phyloP scores from a whole-genome alignment of 2,797 vertebrate species.

The Microhierax caerulescens region DNA sequence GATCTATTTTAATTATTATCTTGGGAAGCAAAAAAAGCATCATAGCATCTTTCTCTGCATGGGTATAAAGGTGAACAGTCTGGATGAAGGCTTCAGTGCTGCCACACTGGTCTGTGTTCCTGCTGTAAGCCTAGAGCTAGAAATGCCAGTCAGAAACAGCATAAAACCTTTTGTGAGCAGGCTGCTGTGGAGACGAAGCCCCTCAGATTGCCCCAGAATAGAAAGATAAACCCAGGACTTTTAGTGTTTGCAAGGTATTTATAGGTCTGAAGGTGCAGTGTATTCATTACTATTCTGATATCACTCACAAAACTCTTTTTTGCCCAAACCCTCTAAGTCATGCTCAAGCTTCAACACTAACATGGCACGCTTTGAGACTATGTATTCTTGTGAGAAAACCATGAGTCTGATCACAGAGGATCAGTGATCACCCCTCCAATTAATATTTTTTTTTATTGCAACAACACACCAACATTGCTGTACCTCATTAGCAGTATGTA shows the following conservation, averaged over 20 bases:
- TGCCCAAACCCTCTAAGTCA: neutral
- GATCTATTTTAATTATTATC: neutral
- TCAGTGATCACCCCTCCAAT: neutral
- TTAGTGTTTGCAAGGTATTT: fast-evolving
- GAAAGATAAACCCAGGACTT: neutral
- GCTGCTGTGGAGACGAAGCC: neutral
- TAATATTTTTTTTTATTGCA: neutral
- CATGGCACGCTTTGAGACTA: neutral
- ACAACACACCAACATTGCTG: neutral
- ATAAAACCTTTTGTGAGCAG: neutral
- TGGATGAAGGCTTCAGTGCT: neutral
- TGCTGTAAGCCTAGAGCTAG: neutral
- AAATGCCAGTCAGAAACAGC: neutral
- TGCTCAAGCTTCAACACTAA: neutral
- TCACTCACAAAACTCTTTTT: neutral
- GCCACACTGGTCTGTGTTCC: neutral
- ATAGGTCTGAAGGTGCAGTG: neutral
- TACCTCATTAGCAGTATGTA: neutral
- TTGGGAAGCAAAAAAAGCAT: neutral
- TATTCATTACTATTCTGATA: neutral
- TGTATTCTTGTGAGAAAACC: neutral
- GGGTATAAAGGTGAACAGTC: neutral
- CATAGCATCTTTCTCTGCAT: neutral
- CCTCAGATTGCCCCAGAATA: neutral
- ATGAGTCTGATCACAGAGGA: neutral